Conservation (phyloP, 2,888 invertebrate species). For the Anodontia alba region DNA sequence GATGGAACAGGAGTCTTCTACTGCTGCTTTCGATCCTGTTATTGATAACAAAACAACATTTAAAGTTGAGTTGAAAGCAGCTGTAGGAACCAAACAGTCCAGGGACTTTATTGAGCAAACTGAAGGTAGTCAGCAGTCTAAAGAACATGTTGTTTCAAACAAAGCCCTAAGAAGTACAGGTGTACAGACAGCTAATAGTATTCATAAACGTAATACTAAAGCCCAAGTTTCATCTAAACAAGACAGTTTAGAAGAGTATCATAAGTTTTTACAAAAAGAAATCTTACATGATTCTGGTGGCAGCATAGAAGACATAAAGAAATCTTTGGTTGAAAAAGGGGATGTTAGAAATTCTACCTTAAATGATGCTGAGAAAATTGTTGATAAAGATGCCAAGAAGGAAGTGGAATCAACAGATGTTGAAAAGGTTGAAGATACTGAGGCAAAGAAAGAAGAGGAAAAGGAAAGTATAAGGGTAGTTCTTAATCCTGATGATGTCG, state of each 20-base stretch:
- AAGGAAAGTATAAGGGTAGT: slow-evolving; percentile 38
- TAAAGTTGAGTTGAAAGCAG: background rate
- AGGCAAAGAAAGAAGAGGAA: background rate
- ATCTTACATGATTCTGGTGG: slow-evolving; percentile 7
- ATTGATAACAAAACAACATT: no score
- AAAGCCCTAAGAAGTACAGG: no score
- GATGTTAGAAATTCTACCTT: background rate
- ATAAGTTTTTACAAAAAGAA: background rate
- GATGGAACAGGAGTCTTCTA: background rate
- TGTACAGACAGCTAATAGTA: no score
- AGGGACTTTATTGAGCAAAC: no score
- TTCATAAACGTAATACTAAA: no score
- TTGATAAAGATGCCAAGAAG: no score
- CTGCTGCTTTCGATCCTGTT: background rate
- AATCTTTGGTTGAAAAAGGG: background rate
- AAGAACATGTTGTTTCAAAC: no score
- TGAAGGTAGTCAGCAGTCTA: no score
- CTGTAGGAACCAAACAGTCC: background rate
- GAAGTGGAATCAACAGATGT: background rate
- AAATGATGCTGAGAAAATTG: background rate
- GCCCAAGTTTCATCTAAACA: no score
- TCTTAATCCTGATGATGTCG: slow-evolving; percentile 19
- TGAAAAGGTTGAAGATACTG: background rate
- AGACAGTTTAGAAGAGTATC: background rate
- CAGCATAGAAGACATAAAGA: background rate